Percentiles rank a stretch among this genome's conserved stretches.
These are phyloP conservation scores for Xiphophorus maculatus DNA, from an alignment of 2,113 vertebrate genomes.

Conservation along the genomic window DNA sequence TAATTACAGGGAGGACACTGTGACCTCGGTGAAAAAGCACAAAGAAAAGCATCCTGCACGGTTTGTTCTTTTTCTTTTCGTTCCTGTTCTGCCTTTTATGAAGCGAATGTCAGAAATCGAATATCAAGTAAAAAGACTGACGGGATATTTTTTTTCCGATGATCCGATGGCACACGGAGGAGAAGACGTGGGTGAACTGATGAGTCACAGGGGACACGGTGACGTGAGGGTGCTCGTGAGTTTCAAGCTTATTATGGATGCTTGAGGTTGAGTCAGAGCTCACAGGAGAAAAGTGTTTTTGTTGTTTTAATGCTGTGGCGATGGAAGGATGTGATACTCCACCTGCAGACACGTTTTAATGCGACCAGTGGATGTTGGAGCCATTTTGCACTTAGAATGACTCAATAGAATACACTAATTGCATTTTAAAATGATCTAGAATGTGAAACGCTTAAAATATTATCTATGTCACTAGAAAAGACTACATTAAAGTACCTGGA, in stretches of 20 bases:
- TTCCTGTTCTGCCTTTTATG: background rate
- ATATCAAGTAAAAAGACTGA: conserved; percentile 26
- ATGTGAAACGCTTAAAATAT: background rate
- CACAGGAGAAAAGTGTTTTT: conserved; percentile 21
- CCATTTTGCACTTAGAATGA: background rate
- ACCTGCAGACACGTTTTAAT: background rate
- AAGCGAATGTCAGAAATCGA: conserved; percentile 12
- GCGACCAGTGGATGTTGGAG: background rate
- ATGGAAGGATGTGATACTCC: conserved; percentile 14
- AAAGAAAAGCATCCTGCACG: background rate
- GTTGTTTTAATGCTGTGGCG: background rate
- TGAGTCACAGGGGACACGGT: conserved; percentile 52
- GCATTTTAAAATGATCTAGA: background rate
- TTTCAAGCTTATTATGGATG: conserved; percentile 39
- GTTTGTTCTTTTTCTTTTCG: background rate
- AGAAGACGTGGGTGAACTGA: conserved; percentile 63
- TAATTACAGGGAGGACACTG: background rate
- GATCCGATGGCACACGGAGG: conserved; percentile 44
- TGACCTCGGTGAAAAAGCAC: background rate
- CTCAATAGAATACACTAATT: background rate
- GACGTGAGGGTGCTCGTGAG: conserved; percentile 46
- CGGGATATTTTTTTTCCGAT: conserved; percentile 29
- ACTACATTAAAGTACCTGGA: background rate
- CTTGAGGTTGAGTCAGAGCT: conserved; percentile 46
- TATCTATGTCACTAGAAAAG: background rate